Percentiles rank a stretch among this genome's conserved stretches.
Conservation (phyloP, 2,797 vertebrate species). For the Mormyrus hasselquistii region DNA sequence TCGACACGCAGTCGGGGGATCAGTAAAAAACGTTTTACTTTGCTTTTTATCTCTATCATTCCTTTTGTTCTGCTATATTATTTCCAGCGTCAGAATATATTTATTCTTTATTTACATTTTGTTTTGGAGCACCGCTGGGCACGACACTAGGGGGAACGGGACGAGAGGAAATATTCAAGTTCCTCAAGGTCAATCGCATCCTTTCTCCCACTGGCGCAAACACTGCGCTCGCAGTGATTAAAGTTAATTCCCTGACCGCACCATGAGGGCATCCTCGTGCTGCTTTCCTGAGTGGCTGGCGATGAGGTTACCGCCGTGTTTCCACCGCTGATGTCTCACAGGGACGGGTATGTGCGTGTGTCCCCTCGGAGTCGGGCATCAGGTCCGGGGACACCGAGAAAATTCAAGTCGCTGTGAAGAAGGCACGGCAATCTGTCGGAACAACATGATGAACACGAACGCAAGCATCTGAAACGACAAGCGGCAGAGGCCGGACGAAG, state of each 20-base stretch:
- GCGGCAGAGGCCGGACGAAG: neutral
- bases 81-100: neutral
- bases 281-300: neutral
- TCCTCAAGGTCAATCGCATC: neutral
- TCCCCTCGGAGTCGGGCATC: neutral
- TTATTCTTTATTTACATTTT: conserved; percentile 1
- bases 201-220: neutral
- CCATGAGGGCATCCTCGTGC: neutral
- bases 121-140: neutral
- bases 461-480: neutral
- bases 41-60: neutral
- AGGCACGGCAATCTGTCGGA: neutral
- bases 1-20: neutral
- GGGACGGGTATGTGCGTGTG: neutral
- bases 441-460: neutral
- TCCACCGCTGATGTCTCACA: neutral
- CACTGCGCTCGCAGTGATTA: neutral
- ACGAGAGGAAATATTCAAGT: neutral
- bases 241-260: neutral
- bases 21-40: neutral
- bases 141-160: neutral
- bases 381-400: neutral
- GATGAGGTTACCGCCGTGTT: neutral
- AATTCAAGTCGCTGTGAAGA: neutral
- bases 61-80: neutral